These are phyloP conservation scores for Elysia crispata DNA, from an alignment of 2,888 invertebrate species.

Conservation along the genomic window DNA sequence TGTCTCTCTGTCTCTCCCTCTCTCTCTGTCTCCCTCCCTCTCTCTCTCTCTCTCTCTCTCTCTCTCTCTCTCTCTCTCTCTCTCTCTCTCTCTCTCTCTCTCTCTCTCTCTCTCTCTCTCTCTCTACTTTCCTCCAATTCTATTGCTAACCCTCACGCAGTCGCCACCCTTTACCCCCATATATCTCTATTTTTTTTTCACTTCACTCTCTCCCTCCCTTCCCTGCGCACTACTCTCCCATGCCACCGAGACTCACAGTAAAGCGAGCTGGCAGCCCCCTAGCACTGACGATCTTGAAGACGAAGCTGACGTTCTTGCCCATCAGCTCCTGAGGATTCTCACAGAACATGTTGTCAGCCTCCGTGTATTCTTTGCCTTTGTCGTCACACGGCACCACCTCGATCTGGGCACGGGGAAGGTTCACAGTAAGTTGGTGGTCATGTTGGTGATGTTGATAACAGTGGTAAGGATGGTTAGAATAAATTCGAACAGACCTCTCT, in stretches of 20 bases:
- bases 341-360: conserved; percentile 79
- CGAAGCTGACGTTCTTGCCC: conserved; percentile 79
- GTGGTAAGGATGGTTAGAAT: too few relatives aligned
- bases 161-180: not conserved
- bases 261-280: conserved; percentile 79
- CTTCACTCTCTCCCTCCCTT: conserved; percentile 44
- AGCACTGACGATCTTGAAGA: conserved; percentile 79
- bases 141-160: not conserved
- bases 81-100: too few relatives aligned
- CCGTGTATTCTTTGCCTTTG: conserved; percentile 79
- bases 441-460: too few relatives aligned
- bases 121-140: not conserved
- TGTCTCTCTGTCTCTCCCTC: too few relatives aligned
- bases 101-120: too few relatives aligned
- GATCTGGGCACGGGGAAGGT: conserved; percentile 64
- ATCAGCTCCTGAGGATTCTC: conserved; percentile 79
- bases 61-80: too few relatives aligned
- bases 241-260: conserved; percentile 76
- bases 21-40: too few relatives aligned
- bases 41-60: too few relatives aligned
- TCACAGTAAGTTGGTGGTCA: too few relatives aligned
- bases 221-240: too few relatives aligned
- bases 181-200: too few relatives aligned
- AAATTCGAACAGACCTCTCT: too few relatives aligned
- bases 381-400: conserved; percentile 79